phyloP scores from a whole-genome alignment of 2,888 invertebrate species.

The Tupiocoris notatus region DNA sequence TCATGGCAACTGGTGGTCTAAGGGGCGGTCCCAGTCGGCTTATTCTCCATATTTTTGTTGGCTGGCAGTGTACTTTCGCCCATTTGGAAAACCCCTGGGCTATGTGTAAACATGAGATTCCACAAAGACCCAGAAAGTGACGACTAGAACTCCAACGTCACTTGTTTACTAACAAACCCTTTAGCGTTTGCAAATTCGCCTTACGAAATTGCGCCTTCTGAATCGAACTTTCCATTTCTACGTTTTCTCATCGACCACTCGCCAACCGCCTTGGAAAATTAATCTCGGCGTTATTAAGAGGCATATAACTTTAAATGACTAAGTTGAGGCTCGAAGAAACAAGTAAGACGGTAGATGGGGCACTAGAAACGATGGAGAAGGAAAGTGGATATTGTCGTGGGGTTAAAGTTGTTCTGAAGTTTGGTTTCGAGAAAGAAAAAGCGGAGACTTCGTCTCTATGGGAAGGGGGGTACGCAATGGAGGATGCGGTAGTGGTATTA shows the following conservation, averaged over 20 bases:
- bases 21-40: too few relatives aligned
- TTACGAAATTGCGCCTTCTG: neutral
- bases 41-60: too few relatives aligned
- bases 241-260: neutral
- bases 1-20: too few relatives aligned
- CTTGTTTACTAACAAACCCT: too few relatives aligned
- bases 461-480: too few relatives aligned
- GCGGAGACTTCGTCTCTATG: neutral
- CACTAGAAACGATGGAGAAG: too few relatives aligned
- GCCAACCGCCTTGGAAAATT: conserved; percentile 3
- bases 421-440: neutral
- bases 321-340: neutral
- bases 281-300: conserved; percentile 12
- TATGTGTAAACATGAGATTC: too few relatives aligned
- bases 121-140: too few relatives aligned
- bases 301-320: conserved; percentile 9
- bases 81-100: too few relatives aligned
- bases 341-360: neutral
- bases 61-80: too few relatives aligned
- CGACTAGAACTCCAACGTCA: too few relatives aligned
- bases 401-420: neutral
- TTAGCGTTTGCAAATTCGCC: too few relatives aligned
- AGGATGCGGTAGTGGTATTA: neutral
- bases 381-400: neutral
- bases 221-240: neutral